Evolutionary conservation across 2,888 invertebrate species (phyloP).

Genomic region (Salpingus planirostris): DNA sequence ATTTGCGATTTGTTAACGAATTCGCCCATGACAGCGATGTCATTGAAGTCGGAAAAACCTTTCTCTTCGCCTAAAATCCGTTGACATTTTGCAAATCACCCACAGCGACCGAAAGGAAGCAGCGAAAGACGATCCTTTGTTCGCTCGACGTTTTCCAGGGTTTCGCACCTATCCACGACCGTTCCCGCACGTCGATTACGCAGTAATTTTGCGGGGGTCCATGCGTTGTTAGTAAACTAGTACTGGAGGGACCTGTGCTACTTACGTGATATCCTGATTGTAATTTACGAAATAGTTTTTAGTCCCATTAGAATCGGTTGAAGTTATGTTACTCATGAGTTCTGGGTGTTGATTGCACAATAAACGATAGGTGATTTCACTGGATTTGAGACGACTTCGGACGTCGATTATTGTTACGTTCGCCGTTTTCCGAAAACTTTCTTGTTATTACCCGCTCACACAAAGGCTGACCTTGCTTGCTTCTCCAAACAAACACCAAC

Average conservation of each 20-base stretch:
- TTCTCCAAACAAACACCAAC: slow-evolving; percentile 25
- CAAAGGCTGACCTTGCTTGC: slow-evolving; percentile 62
- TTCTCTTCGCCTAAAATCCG: no score
- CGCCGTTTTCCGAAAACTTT: slow-evolving; percentile 14
- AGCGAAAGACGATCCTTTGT: neutral
- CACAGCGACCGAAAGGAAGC: no score
- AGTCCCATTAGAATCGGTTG: slow-evolving; percentile 58
- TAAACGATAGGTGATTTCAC: no score
- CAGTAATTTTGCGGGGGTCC: slow-evolving; percentile 1
- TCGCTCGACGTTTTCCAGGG: neutral
- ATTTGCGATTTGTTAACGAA: no score
- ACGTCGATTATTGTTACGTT: slow-evolving; percentile 3
- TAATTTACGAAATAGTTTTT: slow-evolving; percentile 92
- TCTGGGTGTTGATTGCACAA: slow-evolving; percentile 16
- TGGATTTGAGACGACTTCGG: slow-evolving; percentile 8
- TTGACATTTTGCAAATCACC: no score
- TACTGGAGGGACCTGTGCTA: slow-evolving; percentile 24
- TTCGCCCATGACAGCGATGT: no score
- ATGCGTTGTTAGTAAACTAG: neutral
- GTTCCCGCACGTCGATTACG: neutral
- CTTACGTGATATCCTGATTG: slow-evolving; percentile 98
- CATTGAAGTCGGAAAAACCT: no score
- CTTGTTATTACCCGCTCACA: slow-evolving; percentile 44
- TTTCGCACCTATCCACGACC: no score
- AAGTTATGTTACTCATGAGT: slow-evolving; percentile 77